These are phyloP conservation scores for Euleptes europaea DNA, from an alignment of 2,113 vertebrate genomes.

Conservation along the genomic window DNA sequence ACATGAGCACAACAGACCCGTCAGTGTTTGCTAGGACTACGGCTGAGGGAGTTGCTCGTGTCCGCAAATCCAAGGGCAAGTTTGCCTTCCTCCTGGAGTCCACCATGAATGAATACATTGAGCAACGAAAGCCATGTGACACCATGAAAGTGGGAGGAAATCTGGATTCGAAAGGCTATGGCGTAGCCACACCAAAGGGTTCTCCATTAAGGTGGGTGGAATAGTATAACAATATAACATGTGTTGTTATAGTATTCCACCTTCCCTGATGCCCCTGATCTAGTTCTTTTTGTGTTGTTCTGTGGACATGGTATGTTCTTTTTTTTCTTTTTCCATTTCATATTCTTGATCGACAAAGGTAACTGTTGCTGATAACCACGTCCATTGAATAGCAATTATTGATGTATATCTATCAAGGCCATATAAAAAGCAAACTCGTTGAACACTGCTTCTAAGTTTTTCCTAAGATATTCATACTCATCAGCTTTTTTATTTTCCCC, in stretches of 20 bases:
- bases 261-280: slow-evolving; percentile 97
- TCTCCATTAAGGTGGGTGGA: slow-evolving; percentile 99
- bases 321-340: slow-evolving; percentile 80
- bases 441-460: slow-evolving; percentile 74
- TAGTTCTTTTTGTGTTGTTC: slow-evolving; percentile 78
- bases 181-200: slow-evolving; percentile 98
- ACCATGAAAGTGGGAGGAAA: slow-evolving; percentile 99
- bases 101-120: slow-evolving; percentile 99
- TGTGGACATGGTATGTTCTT: slow-evolving; percentile 83
- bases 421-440: slow-evolving; percentile 83
- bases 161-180: slow-evolving; percentile 99
- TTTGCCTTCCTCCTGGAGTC: slow-evolving; percentile 99
- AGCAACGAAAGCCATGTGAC: slow-evolving; percentile 98
- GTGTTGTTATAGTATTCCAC: slow-evolving; percentile 99
- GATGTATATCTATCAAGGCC: slow-evolving; percentile 72
- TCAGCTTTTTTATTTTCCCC: slow-evolving; percentile 45
- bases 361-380: slow-evolving; percentile 68
- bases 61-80: slow-evolving; percentile 99
- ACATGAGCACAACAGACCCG: slow-evolving; percentile 97
- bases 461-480: slow-evolving; percentile 61
- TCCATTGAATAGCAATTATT: slow-evolving; percentile 58
- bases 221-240: slow-evolving; percentile 97
- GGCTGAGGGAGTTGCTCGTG: slow-evolving; percentile 94
- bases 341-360: slow-evolving; percentile 77
- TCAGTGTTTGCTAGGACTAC: slow-evolving; percentile 98